Evolutionary conservation across 2,113 vertebrate species (phyloP), one percentile per base, ranked within the genome.

Genomic region (Trichomycterus rosablanca): DNA sequence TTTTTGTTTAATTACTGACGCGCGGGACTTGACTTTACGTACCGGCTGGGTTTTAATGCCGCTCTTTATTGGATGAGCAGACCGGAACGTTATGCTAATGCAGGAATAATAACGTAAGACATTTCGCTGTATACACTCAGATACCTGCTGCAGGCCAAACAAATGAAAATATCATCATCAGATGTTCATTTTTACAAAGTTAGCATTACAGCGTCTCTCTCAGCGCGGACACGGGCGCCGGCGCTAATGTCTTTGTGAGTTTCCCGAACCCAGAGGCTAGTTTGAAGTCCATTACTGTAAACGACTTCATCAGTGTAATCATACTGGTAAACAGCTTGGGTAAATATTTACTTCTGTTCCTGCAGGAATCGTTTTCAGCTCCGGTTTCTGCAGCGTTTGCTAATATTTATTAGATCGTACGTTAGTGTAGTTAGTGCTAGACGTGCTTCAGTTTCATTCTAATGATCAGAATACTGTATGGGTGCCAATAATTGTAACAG

Each of bases 311-410:
- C 22, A 57, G n/a, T n/a, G 39, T 56, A 56, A 56, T 40, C 35
- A 40, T 30, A 44, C 32, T 32, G 56, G 24, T 32, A 59, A 59
- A 59, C 10, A 26, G 23, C 24, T 44, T 44, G 28, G 43, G 40
- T 59, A 59, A 59, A 59, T 45, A 59, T 59, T 44, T 45, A 44
- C 40, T 59, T 10, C n/a, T 35, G n/a, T 40, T 40, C 35, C 53
- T 40, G 22, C 4, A 16, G 45, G 53, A 35, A 14, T 23, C 23
- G 26, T 4, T 30, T 30, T n/a, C n/a, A n/a, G n/a, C n/a, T n/a
- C n/a, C n/a, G n/a, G n/a, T n/a, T n/a, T n/a, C n/a, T n/a, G n/a
- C n/a, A n/a, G n/a, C n/a, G n/a, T n/a, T n/a, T n/a, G n/a, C n/a
- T n/a, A n/a, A n/a, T n/a, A n/a, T n/a, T n/a, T n/a, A n/a, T n/a